A percentile compares a stretch with the other conserved stretches of the same genome.
These are phyloP conservation scores for Drosophila kambysellisi DNA, from an alignment of 2,888 invertebrate species.

Conservation along the genomic window DNA sequence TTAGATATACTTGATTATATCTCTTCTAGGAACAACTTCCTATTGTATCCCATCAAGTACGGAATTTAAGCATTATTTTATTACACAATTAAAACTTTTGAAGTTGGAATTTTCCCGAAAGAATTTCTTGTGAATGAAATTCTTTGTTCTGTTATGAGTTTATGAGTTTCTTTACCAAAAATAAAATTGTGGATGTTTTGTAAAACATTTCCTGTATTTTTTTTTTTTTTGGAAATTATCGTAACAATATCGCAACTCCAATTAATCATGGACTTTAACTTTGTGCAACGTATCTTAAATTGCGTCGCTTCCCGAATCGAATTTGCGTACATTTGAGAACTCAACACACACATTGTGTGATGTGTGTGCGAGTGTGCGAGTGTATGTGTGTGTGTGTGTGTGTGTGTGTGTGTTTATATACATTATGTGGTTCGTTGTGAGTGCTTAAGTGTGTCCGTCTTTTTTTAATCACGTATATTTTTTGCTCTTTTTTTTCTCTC, in stretches of 20 bases:
- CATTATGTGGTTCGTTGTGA: constrained; percentile 22
- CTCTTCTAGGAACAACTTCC: background rate
- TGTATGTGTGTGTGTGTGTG: background rate
- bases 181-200: background rate
- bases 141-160: background rate
- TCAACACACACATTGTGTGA: background rate
- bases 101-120: background rate
- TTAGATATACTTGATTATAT: background rate
- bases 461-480: constrained; percentile 63
- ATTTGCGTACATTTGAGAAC: constrained; percentile 15
- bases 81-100: background rate
- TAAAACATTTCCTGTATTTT: background rate
- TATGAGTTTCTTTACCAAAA: background rate
- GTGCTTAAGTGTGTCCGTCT: constrained; percentile 56
- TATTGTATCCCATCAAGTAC: background rate
- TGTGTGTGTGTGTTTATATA: constrained; percentile 7
- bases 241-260: background rate
- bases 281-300: background rate
- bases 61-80: background rate
- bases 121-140: background rate
- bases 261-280: background rate
- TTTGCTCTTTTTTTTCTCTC: constrained; percentile 1
- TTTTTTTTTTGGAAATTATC: background rate
- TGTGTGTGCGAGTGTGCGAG: background rate
- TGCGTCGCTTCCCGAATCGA: constrained; percentile 18